Percentiles rank a stretch among this genome's conserved stretches.
These are phyloP conservation scores for Pipra filicauda DNA, from an alignment of 2,113 vertebrate genomes.

Conservation along the genomic window DNA sequence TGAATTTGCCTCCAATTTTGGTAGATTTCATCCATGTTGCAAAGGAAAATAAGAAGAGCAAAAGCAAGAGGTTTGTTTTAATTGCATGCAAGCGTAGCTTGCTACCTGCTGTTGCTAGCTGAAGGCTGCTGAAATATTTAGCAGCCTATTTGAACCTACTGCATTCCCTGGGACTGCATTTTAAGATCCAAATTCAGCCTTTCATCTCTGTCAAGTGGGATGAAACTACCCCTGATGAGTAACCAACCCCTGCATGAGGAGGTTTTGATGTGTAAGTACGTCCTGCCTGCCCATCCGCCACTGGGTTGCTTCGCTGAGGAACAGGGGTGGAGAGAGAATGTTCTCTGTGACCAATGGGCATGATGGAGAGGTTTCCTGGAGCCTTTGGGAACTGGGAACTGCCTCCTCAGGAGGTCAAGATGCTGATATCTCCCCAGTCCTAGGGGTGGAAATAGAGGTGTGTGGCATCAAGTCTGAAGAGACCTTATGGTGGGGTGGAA, in stretches of 20 bases:
- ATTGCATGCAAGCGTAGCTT: background rate
- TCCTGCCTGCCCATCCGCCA: background rate
- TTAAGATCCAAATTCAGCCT: background rate
- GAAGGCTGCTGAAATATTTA: background rate
- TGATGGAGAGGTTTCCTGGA: background rate
- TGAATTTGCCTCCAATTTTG: background rate
- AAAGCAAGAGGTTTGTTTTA: background rate
- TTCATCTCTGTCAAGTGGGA: background rate
- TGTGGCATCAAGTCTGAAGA: background rate
- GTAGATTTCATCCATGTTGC: background rate
- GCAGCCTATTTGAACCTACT: background rate
- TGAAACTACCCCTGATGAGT: background rate
- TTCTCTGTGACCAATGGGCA: background rate
- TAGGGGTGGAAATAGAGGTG: background rate
- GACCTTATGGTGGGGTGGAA: background rate
- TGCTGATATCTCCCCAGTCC: background rate
- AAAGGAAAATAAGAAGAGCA: background rate
- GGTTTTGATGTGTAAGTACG: background rate
- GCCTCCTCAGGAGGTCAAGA: background rate
- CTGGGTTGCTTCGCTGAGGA: rapidly evolving
- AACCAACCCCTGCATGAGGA: background rate
- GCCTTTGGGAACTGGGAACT: background rate
- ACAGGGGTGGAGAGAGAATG: background rate
- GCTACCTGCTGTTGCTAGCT: background rate
- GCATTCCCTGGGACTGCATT: background rate